phyloP scores from a whole-genome alignment of 2,113 vertebrate species.

The Nannospalax galili region DNA sequence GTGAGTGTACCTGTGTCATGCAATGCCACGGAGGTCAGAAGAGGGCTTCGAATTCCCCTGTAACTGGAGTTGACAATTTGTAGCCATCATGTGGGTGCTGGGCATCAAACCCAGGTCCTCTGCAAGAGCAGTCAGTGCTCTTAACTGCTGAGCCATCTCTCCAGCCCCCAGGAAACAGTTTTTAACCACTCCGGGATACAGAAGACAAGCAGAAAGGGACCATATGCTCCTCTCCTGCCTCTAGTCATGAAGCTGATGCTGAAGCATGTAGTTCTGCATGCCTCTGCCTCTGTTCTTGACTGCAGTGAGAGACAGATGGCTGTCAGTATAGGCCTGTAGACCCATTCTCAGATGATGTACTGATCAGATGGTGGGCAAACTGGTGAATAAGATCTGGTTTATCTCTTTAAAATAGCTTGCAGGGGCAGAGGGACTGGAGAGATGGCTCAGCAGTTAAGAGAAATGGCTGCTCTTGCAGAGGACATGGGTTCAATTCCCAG shows the following conservation, averaged over 20 bases:
- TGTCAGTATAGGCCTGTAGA: background rate
- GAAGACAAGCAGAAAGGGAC: background rate
- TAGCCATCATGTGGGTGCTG: too few relatives aligned
- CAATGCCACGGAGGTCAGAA: too few relatives aligned
- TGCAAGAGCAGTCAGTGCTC: too few relatives aligned
- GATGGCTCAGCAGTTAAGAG: too few relatives aligned
- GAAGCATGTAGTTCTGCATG: background rate
- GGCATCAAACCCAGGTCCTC: too few relatives aligned
- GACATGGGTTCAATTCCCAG: too few relatives aligned
- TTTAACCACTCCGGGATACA: background rate
- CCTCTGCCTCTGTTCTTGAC: background rate
- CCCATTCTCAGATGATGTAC: background rate
- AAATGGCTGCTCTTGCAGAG: too few relatives aligned
- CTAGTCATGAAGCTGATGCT: background rate
- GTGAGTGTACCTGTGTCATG: too few relatives aligned
- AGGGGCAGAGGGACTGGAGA: too few relatives aligned
- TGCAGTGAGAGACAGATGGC: background rate
- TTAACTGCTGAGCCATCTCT: too few relatives aligned
- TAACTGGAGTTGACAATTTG: too few relatives aligned
- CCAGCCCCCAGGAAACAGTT: background rate
- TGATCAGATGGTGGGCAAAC: background rate
- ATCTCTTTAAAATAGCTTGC: slow-evolving; percentile 8
- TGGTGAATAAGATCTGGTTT: background rate
- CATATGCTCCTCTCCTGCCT: background rate
- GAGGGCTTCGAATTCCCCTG: too few relatives aligned